A percentile compares a stretch with the other conserved stretches of the same genome.
Evolutionary conservation across 1,140 invertebrate genomes (phyloP).

Genomic region (Muscidifurax raptorellus): DNA sequence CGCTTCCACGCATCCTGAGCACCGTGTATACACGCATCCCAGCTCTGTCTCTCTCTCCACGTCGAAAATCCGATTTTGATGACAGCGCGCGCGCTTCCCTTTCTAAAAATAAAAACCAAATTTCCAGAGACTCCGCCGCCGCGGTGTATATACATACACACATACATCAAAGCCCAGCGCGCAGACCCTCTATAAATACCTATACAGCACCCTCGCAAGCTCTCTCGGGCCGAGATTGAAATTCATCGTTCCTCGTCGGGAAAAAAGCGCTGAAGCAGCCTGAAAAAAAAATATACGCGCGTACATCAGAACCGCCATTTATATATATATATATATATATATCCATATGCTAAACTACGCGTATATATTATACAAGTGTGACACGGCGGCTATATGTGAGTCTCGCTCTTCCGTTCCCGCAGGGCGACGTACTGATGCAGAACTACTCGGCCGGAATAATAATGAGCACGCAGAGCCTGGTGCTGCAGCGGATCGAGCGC

Average conservation of each 20-base stretch:
- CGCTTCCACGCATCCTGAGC: neutral
- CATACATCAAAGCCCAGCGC: too few relatives aligned
- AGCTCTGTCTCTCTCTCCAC: neutral
- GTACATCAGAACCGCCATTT: neutral
- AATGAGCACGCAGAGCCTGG: slow-evolving; percentile 90
- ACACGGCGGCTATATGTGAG: neutral
- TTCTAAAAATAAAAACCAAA: neutral
- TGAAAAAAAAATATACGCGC: neutral
- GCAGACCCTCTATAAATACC: too few relatives aligned
- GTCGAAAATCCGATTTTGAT: neutral
- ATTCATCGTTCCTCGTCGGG: neutral
- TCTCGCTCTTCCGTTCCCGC: slow-evolving; percentile 51
- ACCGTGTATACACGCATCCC: neutral
- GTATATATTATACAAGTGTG: neutral
- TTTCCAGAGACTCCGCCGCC: neutral
- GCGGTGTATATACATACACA: too few relatives aligned
- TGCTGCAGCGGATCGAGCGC: slow-evolving; percentile 88
- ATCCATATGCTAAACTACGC: too few relatives aligned
- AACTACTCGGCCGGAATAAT: slow-evolving; percentile 90
- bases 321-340: neutral
- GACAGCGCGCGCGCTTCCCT: neutral
- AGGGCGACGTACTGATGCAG: slow-evolving; percentile 87
- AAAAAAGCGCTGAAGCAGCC: too few relatives aligned
- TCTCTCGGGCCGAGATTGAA: neutral
- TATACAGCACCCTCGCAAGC: neutral